Evolutionary conservation across 2,113 vertebrate species (phyloP).

Genomic region (Dunckerocampus dactyliophorus): DNA sequence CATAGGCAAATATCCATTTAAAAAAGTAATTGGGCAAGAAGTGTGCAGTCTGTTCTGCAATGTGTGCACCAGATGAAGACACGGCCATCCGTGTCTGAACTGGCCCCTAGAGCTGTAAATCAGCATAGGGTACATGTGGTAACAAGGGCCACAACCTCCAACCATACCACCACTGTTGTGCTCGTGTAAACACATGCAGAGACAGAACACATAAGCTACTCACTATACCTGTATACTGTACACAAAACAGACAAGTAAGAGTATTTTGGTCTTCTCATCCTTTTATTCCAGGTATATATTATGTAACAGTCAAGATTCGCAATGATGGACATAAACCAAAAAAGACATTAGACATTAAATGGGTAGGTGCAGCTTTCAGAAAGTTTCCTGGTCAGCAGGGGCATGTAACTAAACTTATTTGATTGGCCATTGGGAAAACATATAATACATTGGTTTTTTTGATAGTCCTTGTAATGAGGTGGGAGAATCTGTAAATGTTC

Average conservation of each 20-base stretch:
- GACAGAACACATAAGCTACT: slow-evolving; percentile 39
- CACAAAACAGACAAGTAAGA: neutral
- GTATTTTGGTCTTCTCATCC: neutral
- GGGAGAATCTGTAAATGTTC: too few species aligned
- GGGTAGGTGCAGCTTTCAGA: too few species aligned
- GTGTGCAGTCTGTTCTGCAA: slow-evolving; percentile 40
- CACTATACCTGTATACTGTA: too few species aligned
- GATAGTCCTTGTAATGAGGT: too few species aligned
- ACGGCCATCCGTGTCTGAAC: slow-evolving; percentile 57
- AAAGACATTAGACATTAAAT: too few species aligned
- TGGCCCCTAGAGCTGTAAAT: slow-evolving; percentile 58
- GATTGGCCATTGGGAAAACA: too few species aligned
- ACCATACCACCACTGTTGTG: slow-evolving; percentile 18
- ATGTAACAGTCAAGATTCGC: too few species aligned
- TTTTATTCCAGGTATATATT: neutral
- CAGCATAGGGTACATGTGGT: slow-evolving; percentile 58
- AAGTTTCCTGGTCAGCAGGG: too few species aligned
- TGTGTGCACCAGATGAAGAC: slow-evolving; percentile 64
- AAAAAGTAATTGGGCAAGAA: slow-evolving; percentile 18
- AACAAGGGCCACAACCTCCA: slow-evolving; percentile 30
- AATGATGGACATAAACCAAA: too few species aligned
- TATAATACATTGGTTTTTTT: too few species aligned
- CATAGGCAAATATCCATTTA: slow-evolving; percentile 13
- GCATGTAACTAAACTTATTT: too few species aligned
- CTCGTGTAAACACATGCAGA: slow-evolving; percentile 5